Conservation (phyloP, 2,888 invertebrate species). For the Drosophila villosipedis region DNA sequence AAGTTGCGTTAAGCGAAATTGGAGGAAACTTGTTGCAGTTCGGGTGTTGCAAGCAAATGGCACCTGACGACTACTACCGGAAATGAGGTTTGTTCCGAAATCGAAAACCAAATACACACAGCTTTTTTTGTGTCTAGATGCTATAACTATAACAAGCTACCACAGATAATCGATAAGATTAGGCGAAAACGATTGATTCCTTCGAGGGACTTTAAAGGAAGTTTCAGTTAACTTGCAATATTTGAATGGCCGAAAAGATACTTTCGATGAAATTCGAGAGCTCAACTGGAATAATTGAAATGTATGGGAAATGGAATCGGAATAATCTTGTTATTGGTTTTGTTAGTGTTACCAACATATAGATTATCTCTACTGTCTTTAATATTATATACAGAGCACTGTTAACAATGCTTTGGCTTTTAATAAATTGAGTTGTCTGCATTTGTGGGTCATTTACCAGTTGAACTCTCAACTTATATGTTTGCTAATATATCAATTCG, state of each 20-base stretch:
- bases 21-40: constrained; percentile 1
- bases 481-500: constrained; percentile 16
- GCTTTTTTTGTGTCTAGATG: neutral
- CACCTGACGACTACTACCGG: constrained; percentile 23
- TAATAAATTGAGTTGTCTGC: neutral
- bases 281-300: neutral
- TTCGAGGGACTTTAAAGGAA: neutral
- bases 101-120: neutral
- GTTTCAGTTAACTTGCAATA: neutral
- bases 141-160: neutral
- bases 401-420: neutral
- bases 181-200: no score
- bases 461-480: neutral
- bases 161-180: neutral
- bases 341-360: neutral
- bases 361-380: neutral
- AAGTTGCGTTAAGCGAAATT: constrained; percentile 10
- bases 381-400: neutral
- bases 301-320: fast-evolving
- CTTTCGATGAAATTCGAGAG: neutral
- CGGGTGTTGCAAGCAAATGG: constrained; percentile 6
- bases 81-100: neutral
- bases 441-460: neutral
- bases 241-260: neutral
- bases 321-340: neutral